Base-by-base conservation (phyloP, 2,888 invertebrate species). In the Amblyjoppa proteus region DNA sequence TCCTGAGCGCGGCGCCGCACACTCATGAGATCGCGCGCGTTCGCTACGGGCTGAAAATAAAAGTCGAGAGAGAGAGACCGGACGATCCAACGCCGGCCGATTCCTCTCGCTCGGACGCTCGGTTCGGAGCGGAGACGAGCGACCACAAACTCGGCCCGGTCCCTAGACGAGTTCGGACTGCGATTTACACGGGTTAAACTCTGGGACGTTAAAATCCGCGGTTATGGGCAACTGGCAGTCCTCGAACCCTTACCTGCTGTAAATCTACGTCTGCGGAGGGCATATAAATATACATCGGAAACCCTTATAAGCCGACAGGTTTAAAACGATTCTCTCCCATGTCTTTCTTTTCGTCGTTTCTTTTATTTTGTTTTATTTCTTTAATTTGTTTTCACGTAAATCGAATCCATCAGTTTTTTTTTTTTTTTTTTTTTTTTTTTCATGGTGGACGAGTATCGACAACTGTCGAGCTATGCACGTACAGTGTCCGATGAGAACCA, bases 31-130 rank as follows among this genome's bases (percentile, higher is more conserved):
- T 85, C 81, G 81, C 25, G 81, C 25, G 66, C 80, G 34, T 76
- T 82, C 70, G 61, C 81, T 76, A 81, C 80, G 81, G 79, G 80
- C 80, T 77, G 82, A 88, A 88, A 88, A 85, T 58, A 85, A 87
- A 82, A 86, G 84, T 61, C 74, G 66, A 61, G 53, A 64, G 74
- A 77, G 61, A 80, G 20, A 20, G 61, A 80, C 49, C 58, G 68
- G 58, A 56, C 83, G 75, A 51, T 51, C 53, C 41, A 4, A 56
- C 49, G 58, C 31, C 58, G 31, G 34, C 56, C 74, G 49, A 61
- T 51, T 71, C 45, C 61, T 53, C 56, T 77, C 16, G 6, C 41
- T 41, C 41, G 6, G 4, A 3, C 7, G 0, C 45, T 49, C 16
- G 45, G 73, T 85, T 76, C 69, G 61, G 79, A 74, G 53, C 56